phyloP scores from a whole-genome alignment of 2,113 vertebrate species.

The Sigmodon hispidus region DNA sequence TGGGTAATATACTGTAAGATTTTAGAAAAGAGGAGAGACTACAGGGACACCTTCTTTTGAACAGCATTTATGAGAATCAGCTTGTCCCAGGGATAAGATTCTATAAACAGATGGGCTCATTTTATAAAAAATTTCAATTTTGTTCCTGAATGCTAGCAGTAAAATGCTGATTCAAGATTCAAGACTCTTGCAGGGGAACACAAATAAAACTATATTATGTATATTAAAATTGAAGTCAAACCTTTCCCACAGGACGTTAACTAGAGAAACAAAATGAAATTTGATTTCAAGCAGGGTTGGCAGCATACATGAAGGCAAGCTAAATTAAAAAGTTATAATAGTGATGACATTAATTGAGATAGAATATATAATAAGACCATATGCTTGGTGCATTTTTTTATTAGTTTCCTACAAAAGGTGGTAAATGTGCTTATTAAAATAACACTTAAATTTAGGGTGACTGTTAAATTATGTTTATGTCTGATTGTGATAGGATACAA shows the following conservation, averaged over 20 bases:
- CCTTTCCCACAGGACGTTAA: not conserved
- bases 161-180: conserved; percentile 22
- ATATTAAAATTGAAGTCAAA: conserved; percentile 22
- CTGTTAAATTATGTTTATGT: not conserved
- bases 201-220: conserved; percentile 15
- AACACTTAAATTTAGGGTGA: not conserved
- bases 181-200: conserved; percentile 24
- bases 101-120: not conserved
- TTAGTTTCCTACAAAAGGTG: not conserved
- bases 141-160: not conserved
- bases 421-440: not conserved
- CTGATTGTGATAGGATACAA: not conserved
- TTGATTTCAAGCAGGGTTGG: not conserved
- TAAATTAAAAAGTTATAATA: not conserved
- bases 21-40: not conserved
- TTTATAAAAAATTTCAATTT: conserved; percentile 24
- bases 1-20: not conserved
- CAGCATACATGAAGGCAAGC: not conserved
- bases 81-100: not conserved
- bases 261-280: conserved; percentile 25
- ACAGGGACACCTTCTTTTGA: not conserved
- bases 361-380: not conserved
- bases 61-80: not conserved
- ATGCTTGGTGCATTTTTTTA: not conserved
- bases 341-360: not conserved